Conservation (phyloP, 2,888 invertebrate species). For the Gymnosoma rotundatum region DNA sequence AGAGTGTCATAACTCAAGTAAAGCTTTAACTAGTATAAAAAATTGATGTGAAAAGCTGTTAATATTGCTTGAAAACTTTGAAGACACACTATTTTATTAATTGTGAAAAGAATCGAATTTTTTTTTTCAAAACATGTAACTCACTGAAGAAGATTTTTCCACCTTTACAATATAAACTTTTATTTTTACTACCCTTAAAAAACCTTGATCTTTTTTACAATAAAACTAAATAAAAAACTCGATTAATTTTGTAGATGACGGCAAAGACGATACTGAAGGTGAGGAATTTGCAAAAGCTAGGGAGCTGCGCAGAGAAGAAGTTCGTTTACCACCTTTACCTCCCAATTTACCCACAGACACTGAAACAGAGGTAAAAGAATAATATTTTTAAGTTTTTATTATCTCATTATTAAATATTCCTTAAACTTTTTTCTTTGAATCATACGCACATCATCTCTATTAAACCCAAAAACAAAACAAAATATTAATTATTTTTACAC, state of each 20-base stretch:
- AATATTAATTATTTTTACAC: constrained; percentile 18
- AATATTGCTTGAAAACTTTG: too few relatives aligned
- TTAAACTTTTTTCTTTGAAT: constrained; percentile 72
- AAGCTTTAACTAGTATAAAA: too few relatives aligned
- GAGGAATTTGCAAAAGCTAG: constrained; percentile 87
- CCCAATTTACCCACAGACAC: constrained; percentile 85
- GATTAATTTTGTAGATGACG: constrained; percentile 80
- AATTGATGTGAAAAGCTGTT: too few relatives aligned
- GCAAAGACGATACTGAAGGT: constrained; percentile 89
- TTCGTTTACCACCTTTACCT: constrained; percentile 86
- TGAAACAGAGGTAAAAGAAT: constrained; percentile 87
- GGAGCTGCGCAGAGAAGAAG: constrained; percentile 87
- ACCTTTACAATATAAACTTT: too few relatives aligned
- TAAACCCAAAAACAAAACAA: constrained; percentile 27
- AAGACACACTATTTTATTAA: too few relatives aligned
- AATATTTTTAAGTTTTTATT: constrained; percentile 47
- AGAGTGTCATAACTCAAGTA: too few relatives aligned
- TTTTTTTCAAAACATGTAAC: too few relatives aligned
- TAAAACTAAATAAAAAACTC: too few relatives aligned
- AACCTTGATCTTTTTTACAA: too few relatives aligned
- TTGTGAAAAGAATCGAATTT: too few relatives aligned
- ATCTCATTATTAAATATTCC: constrained; percentile 73
- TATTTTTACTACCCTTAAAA: too few relatives aligned
- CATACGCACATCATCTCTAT: constrained; percentile 63
- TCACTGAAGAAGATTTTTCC: too few relatives aligned